phyloP scores from a whole-genome alignment of 2,113 vertebrate genomes.

The Gymnogyps californianus region DNA sequence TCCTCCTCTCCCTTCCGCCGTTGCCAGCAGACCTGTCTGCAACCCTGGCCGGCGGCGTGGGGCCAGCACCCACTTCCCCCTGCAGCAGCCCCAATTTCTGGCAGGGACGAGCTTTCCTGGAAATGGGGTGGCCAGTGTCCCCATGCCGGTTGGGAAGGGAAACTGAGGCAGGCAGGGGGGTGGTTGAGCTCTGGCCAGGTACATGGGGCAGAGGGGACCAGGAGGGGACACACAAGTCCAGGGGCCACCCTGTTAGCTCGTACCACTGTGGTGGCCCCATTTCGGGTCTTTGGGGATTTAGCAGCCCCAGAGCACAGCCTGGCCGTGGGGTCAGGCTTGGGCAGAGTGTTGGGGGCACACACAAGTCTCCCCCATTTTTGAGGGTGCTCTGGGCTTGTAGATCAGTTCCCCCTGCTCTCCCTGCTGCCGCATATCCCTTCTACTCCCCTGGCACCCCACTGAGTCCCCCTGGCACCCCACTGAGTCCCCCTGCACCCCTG shows the following conservation, averaged over 20 bases:
- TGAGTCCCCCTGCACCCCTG: no score
- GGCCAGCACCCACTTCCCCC: background rate
- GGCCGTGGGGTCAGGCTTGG: background rate
- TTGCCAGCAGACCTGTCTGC: background rate
- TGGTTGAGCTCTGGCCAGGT: background rate
- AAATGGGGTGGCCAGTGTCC: background rate
- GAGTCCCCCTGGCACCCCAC: background rate
- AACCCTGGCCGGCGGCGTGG: fast-evolving
- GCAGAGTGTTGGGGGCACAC: no score
- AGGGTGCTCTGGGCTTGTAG: background rate
- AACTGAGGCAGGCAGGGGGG: background rate
- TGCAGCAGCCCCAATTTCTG: fast-evolving
- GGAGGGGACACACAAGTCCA: no score
- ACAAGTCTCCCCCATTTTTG: background rate
- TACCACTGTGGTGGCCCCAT: no score
- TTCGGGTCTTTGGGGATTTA: background rate
- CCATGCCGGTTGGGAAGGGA: background rate
- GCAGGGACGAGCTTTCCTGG: background rate
- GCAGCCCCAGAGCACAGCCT: background rate
- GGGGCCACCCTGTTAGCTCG: fast-evolving
- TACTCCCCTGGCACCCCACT: no score
- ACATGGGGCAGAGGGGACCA: background rate
- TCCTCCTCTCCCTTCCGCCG: background rate
- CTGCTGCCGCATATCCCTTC: background rate
- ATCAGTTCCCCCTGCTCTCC: background rate